These are phyloP conservation scores for Ormyrus labotus DNA, from an alignment of 2,888 invertebrate species.

Conservation along the genomic window DNA sequence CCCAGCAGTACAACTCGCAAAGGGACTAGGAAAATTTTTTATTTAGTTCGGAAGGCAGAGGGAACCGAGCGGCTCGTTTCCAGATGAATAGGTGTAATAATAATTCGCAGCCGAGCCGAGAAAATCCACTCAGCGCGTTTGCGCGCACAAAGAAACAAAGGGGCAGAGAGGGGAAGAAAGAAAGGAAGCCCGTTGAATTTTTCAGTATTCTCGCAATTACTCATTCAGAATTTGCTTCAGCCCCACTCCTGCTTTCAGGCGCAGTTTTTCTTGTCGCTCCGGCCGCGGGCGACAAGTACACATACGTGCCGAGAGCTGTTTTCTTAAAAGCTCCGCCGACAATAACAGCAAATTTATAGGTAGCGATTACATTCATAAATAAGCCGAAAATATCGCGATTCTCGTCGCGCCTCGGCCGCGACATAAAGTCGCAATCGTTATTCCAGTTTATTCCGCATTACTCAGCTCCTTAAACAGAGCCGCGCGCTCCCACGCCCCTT, in stretches of 20 bases:
- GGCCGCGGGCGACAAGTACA: neutral
- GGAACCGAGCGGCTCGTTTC: conserved; percentile 7
- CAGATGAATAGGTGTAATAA: conserved; percentile 52
- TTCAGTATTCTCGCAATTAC: conserved; percentile 54
- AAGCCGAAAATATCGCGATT: conserved; percentile 45
- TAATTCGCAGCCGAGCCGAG: conserved; percentile 49
- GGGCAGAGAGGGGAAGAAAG: neutral
- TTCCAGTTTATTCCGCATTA: conserved; percentile 54
- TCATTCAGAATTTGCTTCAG: conserved; percentile 37
- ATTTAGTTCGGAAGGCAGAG: conserved; percentile 32
- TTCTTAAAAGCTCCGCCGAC: conserved; percentile 55
- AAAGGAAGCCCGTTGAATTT: conserved; percentile 40
- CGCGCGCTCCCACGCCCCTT: neutral
- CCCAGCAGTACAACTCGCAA: neutral
- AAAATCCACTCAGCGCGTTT: conserved; percentile 22
- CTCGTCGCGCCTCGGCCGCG: conserved; percentile 20
- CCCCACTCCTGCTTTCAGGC: neutral
- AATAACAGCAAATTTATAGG: conserved; percentile 53
- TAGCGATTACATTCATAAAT: conserved; percentile 54
- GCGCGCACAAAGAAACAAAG: neutral
- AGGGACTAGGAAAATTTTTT: conserved; percentile 45
- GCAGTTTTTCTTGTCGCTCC: neutral
- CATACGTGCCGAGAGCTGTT: conserved; percentile 39
- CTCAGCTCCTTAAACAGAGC: conserved; percentile 28
- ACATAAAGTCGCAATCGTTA: conserved; percentile 53